phyloP scores from a whole-genome alignment of 1,140 invertebrate genomes.

The Mactra quadrangularis region DNA sequence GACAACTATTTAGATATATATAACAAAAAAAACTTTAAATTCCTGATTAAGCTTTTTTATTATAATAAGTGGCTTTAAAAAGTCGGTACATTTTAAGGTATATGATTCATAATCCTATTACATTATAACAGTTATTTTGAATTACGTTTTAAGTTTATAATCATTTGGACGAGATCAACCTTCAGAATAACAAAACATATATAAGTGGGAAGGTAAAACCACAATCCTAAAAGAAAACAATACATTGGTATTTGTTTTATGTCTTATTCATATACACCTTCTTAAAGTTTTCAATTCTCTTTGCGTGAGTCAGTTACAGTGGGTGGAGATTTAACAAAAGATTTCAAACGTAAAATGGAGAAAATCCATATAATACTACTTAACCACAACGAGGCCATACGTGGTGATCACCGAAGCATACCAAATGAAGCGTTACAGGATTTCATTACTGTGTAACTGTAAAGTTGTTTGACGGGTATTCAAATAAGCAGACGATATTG shows the following conservation, averaged over 20 bases:
- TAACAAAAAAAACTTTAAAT: too few species aligned
- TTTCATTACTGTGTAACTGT: conserved; percentile 32
- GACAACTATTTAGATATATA: too few species aligned
- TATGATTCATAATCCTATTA: too few species aligned
- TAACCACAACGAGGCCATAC: background rate
- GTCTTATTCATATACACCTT: conserved; percentile 27
- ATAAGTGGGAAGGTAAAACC: conserved; percentile 19
- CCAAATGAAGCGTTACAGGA: conserved; percentile 55
- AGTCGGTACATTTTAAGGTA: too few species aligned
- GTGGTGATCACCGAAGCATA: conserved; percentile 15
- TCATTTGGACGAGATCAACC: too few species aligned
- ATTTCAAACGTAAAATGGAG: background rate
- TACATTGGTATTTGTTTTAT: too few species aligned
- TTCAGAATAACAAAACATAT: background rate
- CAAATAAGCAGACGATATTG: conserved; percentile 61
- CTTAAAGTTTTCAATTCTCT: background rate
- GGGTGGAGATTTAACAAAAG: conserved; percentile 18
- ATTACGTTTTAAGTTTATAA: too few species aligned
- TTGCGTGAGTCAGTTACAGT: conserved; percentile 4
- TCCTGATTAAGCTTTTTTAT: too few species aligned
- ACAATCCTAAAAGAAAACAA: conserved; percentile 24
- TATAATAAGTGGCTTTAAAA: too few species aligned
- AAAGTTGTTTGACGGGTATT: conserved; percentile 61
- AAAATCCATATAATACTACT: too few species aligned
- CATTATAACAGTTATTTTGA: too few species aligned